Evolutionary conservation across 2,797 vertebrate genomes (phyloP).

Genomic region (Notolabrus celidotus): DNA sequence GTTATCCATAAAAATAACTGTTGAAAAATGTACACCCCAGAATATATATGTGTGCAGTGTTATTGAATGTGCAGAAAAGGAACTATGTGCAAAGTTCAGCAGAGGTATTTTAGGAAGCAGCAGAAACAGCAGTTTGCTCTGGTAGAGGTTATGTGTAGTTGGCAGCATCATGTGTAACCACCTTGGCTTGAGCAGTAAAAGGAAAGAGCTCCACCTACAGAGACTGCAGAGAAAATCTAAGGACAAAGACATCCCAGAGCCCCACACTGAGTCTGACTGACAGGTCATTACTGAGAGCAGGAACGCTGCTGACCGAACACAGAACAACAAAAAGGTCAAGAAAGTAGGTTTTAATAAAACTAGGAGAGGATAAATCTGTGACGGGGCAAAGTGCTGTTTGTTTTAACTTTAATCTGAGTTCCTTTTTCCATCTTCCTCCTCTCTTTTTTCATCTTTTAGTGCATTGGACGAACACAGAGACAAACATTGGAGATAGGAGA

Average conservation of each 20-base stretch:
- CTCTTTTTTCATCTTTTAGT: no score
- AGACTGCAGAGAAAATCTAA: conserved; percentile 13
- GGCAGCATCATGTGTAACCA: conserved; percentile 17
- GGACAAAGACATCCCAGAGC: conserved; percentile 16
- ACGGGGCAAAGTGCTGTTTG: conserved; percentile 9
- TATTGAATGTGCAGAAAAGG: no score
- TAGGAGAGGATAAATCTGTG: conserved; percentile 5
- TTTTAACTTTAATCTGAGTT: conserved; percentile 30
- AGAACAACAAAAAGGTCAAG: conserved; percentile 14
- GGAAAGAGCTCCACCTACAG: conserved; percentile 50
- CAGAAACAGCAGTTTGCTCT: conserved; percentile 29
- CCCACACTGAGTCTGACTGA: conserved; percentile 52
- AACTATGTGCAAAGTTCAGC: no score
- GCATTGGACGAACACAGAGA: no score
- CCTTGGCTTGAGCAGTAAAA: neutral
- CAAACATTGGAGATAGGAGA: no score
- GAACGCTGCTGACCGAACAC: conserved; percentile 20
- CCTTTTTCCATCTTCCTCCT: conserved; percentile 5
- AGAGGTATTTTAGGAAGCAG: no score
- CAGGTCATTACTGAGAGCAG: conserved; percentile 48
- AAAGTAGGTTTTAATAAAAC: conserved; percentile 30
- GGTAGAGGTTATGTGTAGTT: conserved; percentile 3
- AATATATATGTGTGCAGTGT: no score
- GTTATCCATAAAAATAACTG: no score
- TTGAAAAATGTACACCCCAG: no score